Conservation (phyloP, 2,888 invertebrate species). For the Odontocerum albicorne region DNA sequence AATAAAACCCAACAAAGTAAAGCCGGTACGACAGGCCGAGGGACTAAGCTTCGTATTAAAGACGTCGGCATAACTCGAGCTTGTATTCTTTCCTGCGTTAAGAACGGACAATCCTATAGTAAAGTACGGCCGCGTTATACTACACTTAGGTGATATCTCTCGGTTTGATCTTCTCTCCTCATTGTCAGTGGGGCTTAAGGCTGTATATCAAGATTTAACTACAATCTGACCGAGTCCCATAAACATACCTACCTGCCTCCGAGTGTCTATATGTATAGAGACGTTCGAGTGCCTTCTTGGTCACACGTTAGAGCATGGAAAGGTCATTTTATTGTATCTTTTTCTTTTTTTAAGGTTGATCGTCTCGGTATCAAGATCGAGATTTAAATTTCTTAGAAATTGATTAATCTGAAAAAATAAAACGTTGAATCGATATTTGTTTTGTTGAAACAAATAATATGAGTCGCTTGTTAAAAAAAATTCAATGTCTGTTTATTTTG, state of each 20-base stretch:
- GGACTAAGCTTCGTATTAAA: constrained; percentile 34
- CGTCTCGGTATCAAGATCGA: not conserved
- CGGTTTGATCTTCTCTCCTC: constrained; percentile 35
- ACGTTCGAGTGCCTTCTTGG: not conserved
- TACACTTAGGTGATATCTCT: constrained; percentile 31
- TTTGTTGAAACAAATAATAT: too few species aligned
- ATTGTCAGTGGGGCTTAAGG: constrained; percentile 36
- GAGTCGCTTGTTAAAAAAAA: too few species aligned
- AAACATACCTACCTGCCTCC: constrained; percentile 11
- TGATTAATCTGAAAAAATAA: too few species aligned
- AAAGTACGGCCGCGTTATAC: constrained; percentile 14
- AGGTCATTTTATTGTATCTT: constrained; percentile 13
- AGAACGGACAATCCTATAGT: constrained; percentile 16
- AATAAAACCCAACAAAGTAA: constrained; percentile 20
- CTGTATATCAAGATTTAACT: constrained; percentile 37
- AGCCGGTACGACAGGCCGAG: constrained; percentile 10
- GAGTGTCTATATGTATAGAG: not conserved
- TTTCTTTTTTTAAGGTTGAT: not conserved
- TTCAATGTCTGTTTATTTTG: too few species aligned
- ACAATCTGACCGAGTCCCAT: constrained; percentile 33
- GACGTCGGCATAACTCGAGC: constrained; percentile 32
- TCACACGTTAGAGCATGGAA: constrained; percentile 1
- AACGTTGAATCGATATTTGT: too few species aligned
- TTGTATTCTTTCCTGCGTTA: constrained; percentile 23
- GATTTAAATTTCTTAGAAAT: not conserved